Base-by-base conservation (phyloP, 2,113 vertebrate genomes). In the Phrynosoma platyrhinos region DNA sequence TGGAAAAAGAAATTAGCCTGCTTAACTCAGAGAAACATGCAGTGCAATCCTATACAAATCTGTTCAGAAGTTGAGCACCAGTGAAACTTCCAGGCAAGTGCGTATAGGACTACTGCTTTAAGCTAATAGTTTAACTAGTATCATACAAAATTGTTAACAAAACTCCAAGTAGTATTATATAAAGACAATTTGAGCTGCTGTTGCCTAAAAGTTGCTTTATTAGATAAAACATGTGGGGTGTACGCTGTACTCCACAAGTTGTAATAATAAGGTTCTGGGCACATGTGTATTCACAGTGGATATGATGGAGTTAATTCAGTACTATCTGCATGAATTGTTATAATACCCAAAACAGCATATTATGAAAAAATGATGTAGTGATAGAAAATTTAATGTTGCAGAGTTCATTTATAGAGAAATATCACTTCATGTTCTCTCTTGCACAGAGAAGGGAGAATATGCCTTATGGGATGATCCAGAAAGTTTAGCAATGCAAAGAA, bases 341-440 rank as follows among this genome's bases (percentile, higher is more conserved):
- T 79, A 94, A 95, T 86, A 91, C 83, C 89, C 79, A 93, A 89
- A 95, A 69, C 89, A 95, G 88, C n/a, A 90, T 62, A 88, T 90
- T 85, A 92, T 89, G 80, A 89, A 92, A 84, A 62, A 1, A 30
- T 69, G 84, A 74, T 71, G 72, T 92, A 47, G 85, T 78, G 4
- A 87, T 42, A 85, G 82, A 93, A 94, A 93, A 90, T 79, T 81
- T 83, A 92, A 79, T 42, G 81, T 72, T 86, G 69, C 27, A 3
- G 87, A 94, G 83, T 88, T 91, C 84, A 88, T 93, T 91, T 91
- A 80, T 90, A 72, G 88, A 72, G 87, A 82, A 94, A 81, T 77
- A 86, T 53, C 58, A 77, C n/a, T 47, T 66, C 16, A 30, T 55
- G 58, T 42, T 84, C 30, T 79, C 27, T 80, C n/a, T 68, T 14